These are phyloP conservation scores for Enteromius argenteus DNA, from an alignment of 2,797 vertebrate species.

Conservation along the genomic window DNA sequence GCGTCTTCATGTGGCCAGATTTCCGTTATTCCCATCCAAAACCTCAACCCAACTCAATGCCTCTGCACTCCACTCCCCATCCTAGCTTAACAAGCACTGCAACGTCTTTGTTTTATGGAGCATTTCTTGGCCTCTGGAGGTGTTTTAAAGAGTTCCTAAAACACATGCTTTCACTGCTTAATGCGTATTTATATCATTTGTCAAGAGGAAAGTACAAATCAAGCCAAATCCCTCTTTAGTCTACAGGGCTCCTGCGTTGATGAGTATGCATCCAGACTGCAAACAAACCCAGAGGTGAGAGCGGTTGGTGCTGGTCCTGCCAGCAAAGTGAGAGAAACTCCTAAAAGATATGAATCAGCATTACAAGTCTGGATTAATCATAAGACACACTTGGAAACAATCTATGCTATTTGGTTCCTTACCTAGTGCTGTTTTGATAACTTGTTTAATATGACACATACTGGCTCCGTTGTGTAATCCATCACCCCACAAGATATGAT, in stretches of 20 bases:
- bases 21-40: slow-evolving; percentile 37
- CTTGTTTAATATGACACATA: slow-evolving; percentile 27
- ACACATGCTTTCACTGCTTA: slow-evolving; percentile 33
- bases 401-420: slow-evolving; percentile 37
- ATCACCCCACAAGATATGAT: slow-evolving; percentile 33
- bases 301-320: slow-evolving; percentile 10
- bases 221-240: slow-evolving; percentile 29
- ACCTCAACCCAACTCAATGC: slow-evolving; percentile 40
- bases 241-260: slow-evolving; percentile 5
- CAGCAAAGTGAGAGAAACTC: slow-evolving; percentile 5
- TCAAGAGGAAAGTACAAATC: slow-evolving; percentile 43
- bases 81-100: neutral
- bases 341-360: slow-evolving; percentile 53
- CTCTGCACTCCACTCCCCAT: slow-evolving; percentile 15
- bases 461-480: slow-evolving; percentile 37
- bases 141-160: slow-evolving; percentile 42
- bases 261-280: slow-evolving; percentile 46
- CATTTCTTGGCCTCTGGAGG: slow-evolving; percentile 34
- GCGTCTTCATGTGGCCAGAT: slow-evolving; percentile 44
- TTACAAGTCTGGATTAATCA: slow-evolving; percentile 47
- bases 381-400: slow-evolving; percentile 31
- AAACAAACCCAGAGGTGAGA: slow-evolving; percentile 44
- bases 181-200: slow-evolving; percentile 46
- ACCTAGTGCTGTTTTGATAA: slow-evolving; percentile 46
- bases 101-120: slow-evolving; percentile 36